Conservation (phyloP, 2,797 vertebrate species). For the Chiroxiphia lanceolata region DNA sequence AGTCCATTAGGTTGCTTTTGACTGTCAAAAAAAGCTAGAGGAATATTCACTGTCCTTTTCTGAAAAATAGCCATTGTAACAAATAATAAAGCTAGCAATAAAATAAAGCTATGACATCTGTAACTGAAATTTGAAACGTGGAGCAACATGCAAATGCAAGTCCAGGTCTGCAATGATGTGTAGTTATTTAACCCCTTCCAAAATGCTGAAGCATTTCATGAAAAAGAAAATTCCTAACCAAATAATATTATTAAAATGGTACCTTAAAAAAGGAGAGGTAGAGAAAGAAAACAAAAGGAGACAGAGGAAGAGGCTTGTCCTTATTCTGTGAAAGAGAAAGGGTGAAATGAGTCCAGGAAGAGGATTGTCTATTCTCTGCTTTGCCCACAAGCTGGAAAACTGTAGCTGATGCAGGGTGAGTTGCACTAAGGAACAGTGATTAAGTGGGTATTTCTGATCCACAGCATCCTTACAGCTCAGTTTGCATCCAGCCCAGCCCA, state of each 20-base stretch:
- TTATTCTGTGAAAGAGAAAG: neutral
- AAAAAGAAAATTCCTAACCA: neutral
- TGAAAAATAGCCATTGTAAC: neutral
- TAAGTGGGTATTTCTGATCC: neutral
- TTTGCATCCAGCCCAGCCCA: neutral
- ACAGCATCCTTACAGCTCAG: neutral
- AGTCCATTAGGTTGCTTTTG: neutral
- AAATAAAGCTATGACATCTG: neutral
- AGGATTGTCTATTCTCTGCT: neutral
- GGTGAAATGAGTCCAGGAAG: neutral
- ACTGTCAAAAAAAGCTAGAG: neutral
- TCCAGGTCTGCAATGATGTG: neutral
- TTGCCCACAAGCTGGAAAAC: neutral
- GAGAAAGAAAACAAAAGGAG: fast-evolving
- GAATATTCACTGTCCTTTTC: neutral
- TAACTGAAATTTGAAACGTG: neutral
- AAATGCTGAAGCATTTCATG: neutral
- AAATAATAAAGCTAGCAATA: neutral
- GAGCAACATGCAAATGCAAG: neutral
- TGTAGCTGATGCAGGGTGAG: neutral
- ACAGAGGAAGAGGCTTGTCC: neutral
- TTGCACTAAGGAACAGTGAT: neutral
- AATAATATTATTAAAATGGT: neutral
- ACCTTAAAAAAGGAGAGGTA: fast-evolving
- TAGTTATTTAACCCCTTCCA: neutral